Evolutionary conservation across 2,888 invertebrate genomes (phyloP), one percentile per base, ranked within the genome.

Genomic region (Frankliniella intonsa): DNA sequence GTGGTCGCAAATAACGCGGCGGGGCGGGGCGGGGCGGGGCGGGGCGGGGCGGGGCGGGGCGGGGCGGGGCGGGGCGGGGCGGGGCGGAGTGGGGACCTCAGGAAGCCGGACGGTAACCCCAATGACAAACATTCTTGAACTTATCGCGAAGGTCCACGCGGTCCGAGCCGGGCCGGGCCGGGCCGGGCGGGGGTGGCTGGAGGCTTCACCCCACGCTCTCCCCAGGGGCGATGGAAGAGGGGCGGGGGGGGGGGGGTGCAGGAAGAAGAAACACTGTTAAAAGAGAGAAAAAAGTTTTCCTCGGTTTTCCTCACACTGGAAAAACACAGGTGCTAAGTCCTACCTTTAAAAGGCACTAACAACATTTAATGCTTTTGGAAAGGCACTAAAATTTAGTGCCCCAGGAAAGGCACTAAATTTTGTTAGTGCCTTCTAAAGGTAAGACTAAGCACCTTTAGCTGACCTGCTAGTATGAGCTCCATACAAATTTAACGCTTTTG

Each of bases 71-170:
- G n/a, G n/a, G n/a, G 55, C 55, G 55, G 55, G 17, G 14, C 55
- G 55, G 55, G 38, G 38, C 38, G 38, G 38, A 5, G 38, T 5
- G 38, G 5, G 5, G 38, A 38, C 38, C 3, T 38, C 38, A 38
- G 38, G 38, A 38, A 38, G 38, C 38, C 38, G 38, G 38, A 38
- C 69, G 25, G 25, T 76, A 25, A 76, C 69, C 25, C 69, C 69
- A 25, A 76, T 76, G 69, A 76, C 69, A 76, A 76, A 76, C 69
- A 76, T 25, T 76, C 69, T 76, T 25, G 22, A 76, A 76, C 22
- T 76, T 76, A 76, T 76, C 69, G 12, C 22, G 22, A 1, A 7
- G 25, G 11, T 25, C 69, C 69, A 76, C 69, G 69, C 69, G 25
- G 11, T 12, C 5, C 12, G 17, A 19, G 12, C 55, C 14, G 17